phyloP scores from a whole-genome alignment of 2,888 invertebrate species.

The Zygaena filipendulae region DNA sequence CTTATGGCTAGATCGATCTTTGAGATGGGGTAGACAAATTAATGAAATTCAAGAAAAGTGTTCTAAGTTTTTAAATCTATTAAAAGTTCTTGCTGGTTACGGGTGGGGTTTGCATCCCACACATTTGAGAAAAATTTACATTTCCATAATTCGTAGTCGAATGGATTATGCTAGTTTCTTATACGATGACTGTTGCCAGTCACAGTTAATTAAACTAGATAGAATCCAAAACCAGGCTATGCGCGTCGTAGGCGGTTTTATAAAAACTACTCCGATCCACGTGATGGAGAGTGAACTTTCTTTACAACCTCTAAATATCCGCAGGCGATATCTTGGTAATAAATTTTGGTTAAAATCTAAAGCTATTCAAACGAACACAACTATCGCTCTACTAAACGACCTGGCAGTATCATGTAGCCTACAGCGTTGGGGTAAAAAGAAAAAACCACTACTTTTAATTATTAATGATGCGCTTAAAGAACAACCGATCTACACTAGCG shows the following conservation, averaged over 20 bases:
- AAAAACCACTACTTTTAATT: not conserved
- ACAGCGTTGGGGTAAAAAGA: not conserved
- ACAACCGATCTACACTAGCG: not conserved
- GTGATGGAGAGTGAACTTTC: too few species aligned
- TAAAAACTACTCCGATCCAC: slow-evolving; percentile 11
- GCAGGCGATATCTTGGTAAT: slow-evolving; percentile 5
- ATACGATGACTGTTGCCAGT: slow-evolving; percentile 7
- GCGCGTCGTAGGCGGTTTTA: slow-evolving; percentile 12
- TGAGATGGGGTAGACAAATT: slow-evolving; percentile 21
- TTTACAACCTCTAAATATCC: slow-evolving; percentile 7
- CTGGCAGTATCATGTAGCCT: too few species aligned
- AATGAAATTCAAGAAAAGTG: slow-evolving; percentile 15
- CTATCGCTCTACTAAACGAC: too few species aligned
- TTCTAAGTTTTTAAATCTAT: too few species aligned
- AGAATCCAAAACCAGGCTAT: slow-evolving; percentile 10
- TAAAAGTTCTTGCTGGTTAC: slow-evolving; percentile 17
- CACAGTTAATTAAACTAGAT: slow-evolving; percentile 9
- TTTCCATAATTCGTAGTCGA: slow-evolving; percentile 18
- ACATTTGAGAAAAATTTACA: slow-evolving; percentile 18
- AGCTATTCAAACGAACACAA: not conserved
- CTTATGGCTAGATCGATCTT: slow-evolving; percentile 18
- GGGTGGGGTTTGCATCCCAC: slow-evolving; percentile 21
- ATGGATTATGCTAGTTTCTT: slow-evolving; percentile 12
- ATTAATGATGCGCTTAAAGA: not conserved
- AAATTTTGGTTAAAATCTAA: slow-evolving; percentile 6